A percentile compares a stretch with the other conserved stretches of the same genome.
These are phyloP conservation scores for Noctilio leporinus DNA, from an alignment of 2,113 vertebrate species.

Conservation along the genomic window DNA sequence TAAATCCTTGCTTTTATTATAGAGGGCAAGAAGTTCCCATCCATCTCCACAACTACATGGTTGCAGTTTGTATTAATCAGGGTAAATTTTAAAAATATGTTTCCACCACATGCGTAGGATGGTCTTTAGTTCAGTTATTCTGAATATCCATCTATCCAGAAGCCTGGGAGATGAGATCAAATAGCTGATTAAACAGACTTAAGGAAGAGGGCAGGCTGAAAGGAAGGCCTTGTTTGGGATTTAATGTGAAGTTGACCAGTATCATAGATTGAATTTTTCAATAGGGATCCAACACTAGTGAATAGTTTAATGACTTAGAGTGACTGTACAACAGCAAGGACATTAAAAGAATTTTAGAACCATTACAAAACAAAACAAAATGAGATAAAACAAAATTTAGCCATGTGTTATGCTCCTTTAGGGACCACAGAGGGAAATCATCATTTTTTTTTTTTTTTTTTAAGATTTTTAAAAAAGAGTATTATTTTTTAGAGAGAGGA, in stretches of 20 bases:
- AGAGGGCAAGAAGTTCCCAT: not conserved
- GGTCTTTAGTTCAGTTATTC: not conserved
- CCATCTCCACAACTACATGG: not conserved
- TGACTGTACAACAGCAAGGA: not conserved
- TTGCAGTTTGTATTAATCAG: not conserved
- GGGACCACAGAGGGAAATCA: not conserved
- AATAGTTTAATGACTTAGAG: constrained; percentile 7
- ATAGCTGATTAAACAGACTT: not conserved
- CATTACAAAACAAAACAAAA: not conserved
- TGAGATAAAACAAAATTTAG: not conserved
- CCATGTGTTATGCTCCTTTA: not conserved
- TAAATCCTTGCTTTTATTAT: not conserved
- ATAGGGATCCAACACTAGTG: not conserved
- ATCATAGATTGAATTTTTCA: not conserved
- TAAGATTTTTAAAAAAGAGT: too few relatives aligned
- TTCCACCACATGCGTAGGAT: not conserved
- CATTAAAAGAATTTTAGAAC: not conserved
- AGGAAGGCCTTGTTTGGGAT: not conserved
- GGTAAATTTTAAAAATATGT: not conserved
- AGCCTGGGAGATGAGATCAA: not conserved
- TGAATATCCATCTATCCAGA: not conserved
- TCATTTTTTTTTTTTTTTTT: too few relatives aligned
- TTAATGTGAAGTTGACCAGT: not conserved
- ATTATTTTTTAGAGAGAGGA: too few relatives aligned
- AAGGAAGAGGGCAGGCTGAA: not conserved